Percentiles rank a stretch among this genome's conserved stretches.
Evolutionary conservation across 2,888 invertebrate species (phyloP).

Genomic region (Falcaria lacertinaria): DNA sequence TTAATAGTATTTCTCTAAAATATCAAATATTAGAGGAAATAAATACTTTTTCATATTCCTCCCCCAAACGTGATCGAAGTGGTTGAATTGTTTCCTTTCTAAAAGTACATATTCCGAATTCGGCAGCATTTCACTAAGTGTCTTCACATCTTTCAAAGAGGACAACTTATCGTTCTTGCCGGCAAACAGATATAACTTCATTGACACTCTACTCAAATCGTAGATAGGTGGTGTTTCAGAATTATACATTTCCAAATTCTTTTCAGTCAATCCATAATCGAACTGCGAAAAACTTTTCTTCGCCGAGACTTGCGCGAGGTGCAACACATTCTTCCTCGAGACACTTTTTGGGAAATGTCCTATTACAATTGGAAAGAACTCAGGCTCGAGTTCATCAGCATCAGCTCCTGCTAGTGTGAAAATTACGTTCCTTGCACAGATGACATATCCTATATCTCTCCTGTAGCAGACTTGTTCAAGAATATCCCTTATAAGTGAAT

Average conservation of each 20-base stretch:
- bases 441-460: conserved; percentile 13
- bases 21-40: conserved; percentile 27
- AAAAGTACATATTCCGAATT: conserved; percentile 33
- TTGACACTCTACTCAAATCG: conserved; percentile 27
- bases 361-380: conserved; percentile 33
- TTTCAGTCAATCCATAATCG: conserved; percentile 4
- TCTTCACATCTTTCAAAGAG: conserved; percentile 24
- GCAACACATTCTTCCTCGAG: conserved; percentile 28
- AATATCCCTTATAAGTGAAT: conserved; percentile 8
- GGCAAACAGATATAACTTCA: conserved; percentile 52
- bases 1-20: conserved; percentile 2
- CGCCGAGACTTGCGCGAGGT: conserved; percentile 20
- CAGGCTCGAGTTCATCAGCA: conserved; percentile 69
- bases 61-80: conserved; percentile 37
- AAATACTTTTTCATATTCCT: conserved; percentile 32
- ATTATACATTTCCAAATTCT: conserved; percentile 21
- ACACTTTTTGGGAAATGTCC: conserved; percentile 32
- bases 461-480: conserved; percentile 15
- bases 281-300: conserved; percentile 7
- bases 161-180: conserved; percentile 76
- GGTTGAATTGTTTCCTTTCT: conserved; percentile 29
- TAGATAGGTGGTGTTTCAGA: conserved; percentile 23
- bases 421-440: conserved; percentile 48
- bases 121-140: conserved; percentile 22
- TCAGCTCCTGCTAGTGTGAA: conserved; percentile 68